Evolutionary conservation across 2,888 invertebrate species (phyloP).

Genomic region (Heliconius charithonia): DNA sequence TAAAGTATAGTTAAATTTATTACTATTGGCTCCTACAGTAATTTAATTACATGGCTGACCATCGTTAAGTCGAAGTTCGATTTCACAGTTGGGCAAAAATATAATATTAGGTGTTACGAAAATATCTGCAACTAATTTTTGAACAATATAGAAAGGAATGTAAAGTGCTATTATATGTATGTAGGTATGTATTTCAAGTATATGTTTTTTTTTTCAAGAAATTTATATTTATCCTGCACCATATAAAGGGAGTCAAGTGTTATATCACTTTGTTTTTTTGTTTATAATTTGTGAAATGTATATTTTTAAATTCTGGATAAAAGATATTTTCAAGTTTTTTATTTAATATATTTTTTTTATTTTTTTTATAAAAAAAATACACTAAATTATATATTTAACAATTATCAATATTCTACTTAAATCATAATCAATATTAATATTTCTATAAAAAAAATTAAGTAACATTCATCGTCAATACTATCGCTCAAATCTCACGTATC

Average conservation of each 20-base stretch:
- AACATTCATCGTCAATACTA: conserved; percentile 7
- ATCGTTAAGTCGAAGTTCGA: background rate
- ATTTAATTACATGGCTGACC: background rate
- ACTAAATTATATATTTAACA: background rate
- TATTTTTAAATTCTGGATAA: no score
- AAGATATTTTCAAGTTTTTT: no score
- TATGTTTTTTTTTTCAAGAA: no score
- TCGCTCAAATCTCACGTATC: conserved; percentile 1
- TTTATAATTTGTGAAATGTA: no score
- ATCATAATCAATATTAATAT: background rate
- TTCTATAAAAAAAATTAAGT: conserved; percentile 3
- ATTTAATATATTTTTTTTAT: no score
- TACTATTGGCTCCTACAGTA: background rate
- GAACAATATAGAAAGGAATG: background rate
- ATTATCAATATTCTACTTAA: background rate
- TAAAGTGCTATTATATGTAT: background rate
- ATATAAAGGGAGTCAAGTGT: no score
- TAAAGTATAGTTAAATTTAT: background rate
- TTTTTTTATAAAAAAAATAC: background rate
- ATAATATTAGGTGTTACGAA: background rate
- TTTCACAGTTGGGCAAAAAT: background rate
- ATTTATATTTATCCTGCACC: no score
- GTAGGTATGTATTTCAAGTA: no score
- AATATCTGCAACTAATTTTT: background rate
- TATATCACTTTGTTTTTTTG: no score